Base-by-base conservation (phyloP, 2,888 invertebrate species). In the Drosophila cognata region DNA sequence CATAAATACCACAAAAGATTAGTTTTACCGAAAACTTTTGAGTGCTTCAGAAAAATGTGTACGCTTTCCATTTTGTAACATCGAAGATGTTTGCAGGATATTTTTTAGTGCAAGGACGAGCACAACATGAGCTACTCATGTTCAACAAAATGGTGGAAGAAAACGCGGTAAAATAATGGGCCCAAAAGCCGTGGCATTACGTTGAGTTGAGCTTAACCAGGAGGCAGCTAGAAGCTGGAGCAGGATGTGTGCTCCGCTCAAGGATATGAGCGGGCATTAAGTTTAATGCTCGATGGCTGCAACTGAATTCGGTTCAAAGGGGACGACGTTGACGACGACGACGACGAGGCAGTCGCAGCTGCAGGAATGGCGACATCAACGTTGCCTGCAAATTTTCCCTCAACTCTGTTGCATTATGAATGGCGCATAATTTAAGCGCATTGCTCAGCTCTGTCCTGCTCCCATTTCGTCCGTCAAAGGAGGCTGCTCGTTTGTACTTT, bases 391-490 rank as follows among this genome's bases (percentile, higher is more conserved):
- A 51, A 53, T 57, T n/a, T 53, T 51, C 29, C 56, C 52, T 70
- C 75, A 70, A 64, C 71, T 66, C 79, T 84, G 80, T 79, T 91
- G 88, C 89, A 89, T 89, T 90, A 91, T 91, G 88, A 91, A 89
- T 91, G 88, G 64, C 78, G 84, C 91, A 91, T 91, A 91, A 88
- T 85, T 90, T 89, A 84, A 81, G 88, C 82, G 72, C 80, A 69
- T 64, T 67, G 73, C 74, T 61, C 56, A 16, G 38, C 56, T 8
- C 56, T 28, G 28, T 25, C 25, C 25, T 46, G 46, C 16, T 25
- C 46, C 46, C 25, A 50, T 59, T 59, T 51, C 38, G 65, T 56
- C 58, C 75, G 51, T 43, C 61, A 50, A 71, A 63, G 38, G 29
- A 41, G 8, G 28, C 28, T 29, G 46, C 16, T 13, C 25, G 10